These are phyloP conservation scores for Myioborus melanocephalus DNA, from an alignment of 2,797 vertebrate species.

Conservation along the genomic window DNA sequence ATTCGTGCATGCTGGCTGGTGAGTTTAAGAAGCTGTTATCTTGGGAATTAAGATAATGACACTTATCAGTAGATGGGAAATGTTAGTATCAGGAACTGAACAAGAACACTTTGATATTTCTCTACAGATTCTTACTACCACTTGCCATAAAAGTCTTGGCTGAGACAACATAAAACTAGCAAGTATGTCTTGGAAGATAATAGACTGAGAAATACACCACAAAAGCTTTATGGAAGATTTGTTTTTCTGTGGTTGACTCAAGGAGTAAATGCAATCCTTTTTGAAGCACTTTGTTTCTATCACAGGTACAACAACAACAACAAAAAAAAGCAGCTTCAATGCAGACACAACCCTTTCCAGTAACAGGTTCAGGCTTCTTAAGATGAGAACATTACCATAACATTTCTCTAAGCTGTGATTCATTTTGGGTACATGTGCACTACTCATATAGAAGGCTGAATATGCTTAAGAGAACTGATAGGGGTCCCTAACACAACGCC, in stretches of 20 bases:
- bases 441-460: background rate
- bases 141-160: constrained; percentile 39
- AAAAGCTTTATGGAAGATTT: background rate
- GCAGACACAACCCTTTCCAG: background rate
- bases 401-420: background rate
- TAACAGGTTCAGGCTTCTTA: background rate
- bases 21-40: constrained; percentile 23
- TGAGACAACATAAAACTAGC: constrained; percentile 24
- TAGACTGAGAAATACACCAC: constrained; percentile 10
- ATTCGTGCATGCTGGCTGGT: background rate
- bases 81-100: background rate
- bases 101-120: constrained; percentile 34
- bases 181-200: constrained; percentile 11
- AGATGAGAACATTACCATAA: background rate
- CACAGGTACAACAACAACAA: background rate
- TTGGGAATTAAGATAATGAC: constrained; percentile 15
- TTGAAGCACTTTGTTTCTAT: background rate
- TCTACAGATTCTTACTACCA: background rate
- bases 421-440: background rate
- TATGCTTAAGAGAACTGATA: background rate
- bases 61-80: constrained; percentile 18
- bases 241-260: background rate
- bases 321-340: background rate
- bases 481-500: background rate
- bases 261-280: background rate